These are phyloP conservation scores for Dufourea novaeangliae DNA, from an alignment of 1,140 invertebrate genomes.

Conservation along the genomic window DNA sequence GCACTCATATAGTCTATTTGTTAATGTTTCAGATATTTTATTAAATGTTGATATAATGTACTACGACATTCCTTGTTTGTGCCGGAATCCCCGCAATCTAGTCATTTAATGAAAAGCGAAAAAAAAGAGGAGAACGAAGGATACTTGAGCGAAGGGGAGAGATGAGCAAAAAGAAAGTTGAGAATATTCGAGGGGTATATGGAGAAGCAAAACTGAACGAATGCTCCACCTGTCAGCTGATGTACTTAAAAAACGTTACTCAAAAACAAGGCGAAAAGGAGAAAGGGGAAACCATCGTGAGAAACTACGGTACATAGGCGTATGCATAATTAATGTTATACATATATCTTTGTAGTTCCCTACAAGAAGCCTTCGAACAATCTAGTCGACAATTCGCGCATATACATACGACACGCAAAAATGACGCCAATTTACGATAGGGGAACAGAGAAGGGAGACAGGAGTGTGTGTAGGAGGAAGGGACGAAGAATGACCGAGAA, in stretches of 20 bases:
- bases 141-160: not conserved
- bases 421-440: slow-evolving; percentile 23
- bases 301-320: slow-evolving; percentile 42
- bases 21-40: slow-evolving; percentile 81
- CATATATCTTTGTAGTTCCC: slow-evolving; percentile 52
- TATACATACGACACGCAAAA: slow-evolving; percentile 9
- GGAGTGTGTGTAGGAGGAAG: slow-evolving; percentile 9
- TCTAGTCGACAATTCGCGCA: slow-evolving; percentile 63
- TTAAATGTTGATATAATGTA: slow-evolving; percentile 81
- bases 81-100: slow-evolving; percentile 64
- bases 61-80: slow-evolving; percentile 80
- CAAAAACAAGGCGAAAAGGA: slow-evolving; percentile 19
- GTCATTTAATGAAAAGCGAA: slow-evolving; percentile 59
- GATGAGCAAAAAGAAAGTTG: not conserved
- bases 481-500: slow-evolving; percentile 13
- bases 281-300: slow-evolving; percentile 17
- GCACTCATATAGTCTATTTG: slow-evolving; percentile 80
- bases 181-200: not conserved
- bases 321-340: slow-evolving; percentile 51
- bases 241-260: slow-evolving; percentile 55
- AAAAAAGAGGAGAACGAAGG: not conserved
- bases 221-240: slow-evolving; percentile 70
- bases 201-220: slow-evolving; percentile 27
- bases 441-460: slow-evolving; percentile 8
- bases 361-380: slow-evolving; percentile 69